Conservation (phyloP, 2,797 vertebrate species). For the Pangasius larnaudii region DNA sequence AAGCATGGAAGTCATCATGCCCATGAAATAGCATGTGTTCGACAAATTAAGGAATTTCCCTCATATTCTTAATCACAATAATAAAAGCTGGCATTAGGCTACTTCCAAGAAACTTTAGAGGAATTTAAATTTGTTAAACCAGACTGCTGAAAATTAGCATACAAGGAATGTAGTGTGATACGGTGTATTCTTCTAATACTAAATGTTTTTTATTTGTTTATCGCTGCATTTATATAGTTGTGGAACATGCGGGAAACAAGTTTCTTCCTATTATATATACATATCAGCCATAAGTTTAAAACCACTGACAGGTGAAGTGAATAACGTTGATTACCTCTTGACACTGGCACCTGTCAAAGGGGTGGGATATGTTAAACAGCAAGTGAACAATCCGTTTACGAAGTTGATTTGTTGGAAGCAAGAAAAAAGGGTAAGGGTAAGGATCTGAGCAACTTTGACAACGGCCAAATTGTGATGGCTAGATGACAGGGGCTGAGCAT, state of each 20-base stretch:
- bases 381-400: too few species aligned
- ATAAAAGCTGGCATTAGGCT: neutral
- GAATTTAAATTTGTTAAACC: neutral
- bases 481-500: too few species aligned
- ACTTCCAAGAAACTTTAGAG: neutral
- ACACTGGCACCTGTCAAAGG: too few species aligned
- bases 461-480: too few species aligned
- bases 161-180: neutral
- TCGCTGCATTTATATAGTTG: neutral
- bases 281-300: too few species aligned
- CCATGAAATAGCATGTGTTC: constrained; percentile 3
- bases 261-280: neutral
- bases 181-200: neutral
- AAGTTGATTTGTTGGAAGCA: too few species aligned
- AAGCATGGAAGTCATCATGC: neutral
- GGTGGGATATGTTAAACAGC: too few species aligned
- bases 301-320: too few species aligned
- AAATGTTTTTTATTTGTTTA: neutral
- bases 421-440: too few species aligned
- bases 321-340: too few species aligned
- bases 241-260: neutral
- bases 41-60: constrained; percentile 14
- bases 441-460: too few species aligned
- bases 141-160: neutral
- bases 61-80: neutral